These are phyloP conservation scores for Melieria omissa DNA, from an alignment of 2,888 invertebrate species.

Conservation along the genomic window DNA sequence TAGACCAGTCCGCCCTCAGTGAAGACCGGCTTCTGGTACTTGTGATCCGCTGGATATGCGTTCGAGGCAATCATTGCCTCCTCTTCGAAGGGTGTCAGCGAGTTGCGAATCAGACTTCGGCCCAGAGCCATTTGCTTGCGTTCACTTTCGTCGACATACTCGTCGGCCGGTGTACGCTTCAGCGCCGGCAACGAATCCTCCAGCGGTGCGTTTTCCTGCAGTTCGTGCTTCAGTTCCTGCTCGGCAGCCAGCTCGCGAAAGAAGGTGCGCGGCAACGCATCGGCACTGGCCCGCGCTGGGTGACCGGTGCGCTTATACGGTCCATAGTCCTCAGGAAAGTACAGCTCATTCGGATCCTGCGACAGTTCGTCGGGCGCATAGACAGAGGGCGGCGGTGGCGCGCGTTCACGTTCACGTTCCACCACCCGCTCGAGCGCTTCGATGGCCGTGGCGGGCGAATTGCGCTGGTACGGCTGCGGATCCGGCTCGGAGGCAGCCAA, in stretches of 20 bases:
- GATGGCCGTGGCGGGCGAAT: conserved; percentile 39
- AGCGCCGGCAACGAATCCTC: conserved; percentile 38
- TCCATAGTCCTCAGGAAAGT: conserved; percentile 56
- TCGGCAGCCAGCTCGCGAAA: conserved; percentile 59
- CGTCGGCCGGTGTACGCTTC: conserved; percentile 38
- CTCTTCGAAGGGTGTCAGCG: conserved; percentile 57
- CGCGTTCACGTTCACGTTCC: conserved; percentile 47
- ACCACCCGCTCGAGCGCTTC: conserved; percentile 48
- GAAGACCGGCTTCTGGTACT: conserved; percentile 64
- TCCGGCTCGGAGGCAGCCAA: conserved; percentile 62
- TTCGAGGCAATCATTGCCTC: conserved; percentile 63
- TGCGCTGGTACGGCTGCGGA: conserved; percentile 60
- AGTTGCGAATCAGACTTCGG: conserved; percentile 54
- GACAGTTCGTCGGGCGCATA: conserved; percentile 53
- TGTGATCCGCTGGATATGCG: conserved; percentile 50
- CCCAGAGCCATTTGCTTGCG: conserved; percentile 47
- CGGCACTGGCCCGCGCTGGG: neutral
- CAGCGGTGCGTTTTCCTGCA: conserved; percentile 23
- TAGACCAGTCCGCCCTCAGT: conserved; percentile 74
- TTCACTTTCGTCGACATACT: conserved; percentile 44
- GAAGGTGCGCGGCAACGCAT: conserved; percentile 47
- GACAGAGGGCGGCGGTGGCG: conserved; percentile 44
- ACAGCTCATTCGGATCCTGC: conserved; percentile 56
- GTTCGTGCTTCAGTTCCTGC: conserved; percentile 46
- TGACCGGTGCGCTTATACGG: conserved; percentile 54